Evolutionary conservation across 1,140 invertebrate genomes (phyloP), one percentile per base, ranked within the genome.

Genomic region (Halyomorpha halys): DNA sequence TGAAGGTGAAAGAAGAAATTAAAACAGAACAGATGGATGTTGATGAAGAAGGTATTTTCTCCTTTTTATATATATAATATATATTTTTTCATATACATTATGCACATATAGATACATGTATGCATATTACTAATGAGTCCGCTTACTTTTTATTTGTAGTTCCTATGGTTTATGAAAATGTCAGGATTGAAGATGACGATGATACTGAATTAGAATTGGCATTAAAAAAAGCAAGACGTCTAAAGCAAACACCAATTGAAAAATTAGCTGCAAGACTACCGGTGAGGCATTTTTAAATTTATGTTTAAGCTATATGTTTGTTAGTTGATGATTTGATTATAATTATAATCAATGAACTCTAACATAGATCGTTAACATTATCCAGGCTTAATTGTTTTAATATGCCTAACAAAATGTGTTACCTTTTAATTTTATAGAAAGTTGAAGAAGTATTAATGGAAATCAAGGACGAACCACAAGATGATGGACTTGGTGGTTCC

Each of bases 171-270:
- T 44, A 18, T 23, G 54, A 59, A 63, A 77, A 80, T 60, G 73
- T 85, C 3, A 81, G 81, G 72, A 70, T 86, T 19, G 89, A 89
- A 69, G 79, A 61, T 65, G 90, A 96, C 66, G 86, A 92, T 63
- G 83, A 89, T 66, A 73, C 85, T 53, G 87, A 90, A 70, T 73
- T 94, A 51, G 83, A 90, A 70, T 73, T 83, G 56, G 87, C 86
- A 8, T 72, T 91, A 68, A 83, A 83, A 61, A 86, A 91, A 80
- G 82, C 85, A 62, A 77, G 88, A 70, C 84, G 82, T 68, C 71
- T 89, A 0, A 89, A 89, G 70, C 80, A 84, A 30, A 64, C 23
- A 25, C 53, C 53, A 23, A 19, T 23, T 56, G 53, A 56, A 23
- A 56, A 56, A 61, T 21, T 61, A 18, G 44, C 39, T 23, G 44